These are phyloP conservation scores for Listrodromus nycthemerus DNA, from an alignment of 2,888 invertebrate species.

Conservation along the genomic window DNA sequence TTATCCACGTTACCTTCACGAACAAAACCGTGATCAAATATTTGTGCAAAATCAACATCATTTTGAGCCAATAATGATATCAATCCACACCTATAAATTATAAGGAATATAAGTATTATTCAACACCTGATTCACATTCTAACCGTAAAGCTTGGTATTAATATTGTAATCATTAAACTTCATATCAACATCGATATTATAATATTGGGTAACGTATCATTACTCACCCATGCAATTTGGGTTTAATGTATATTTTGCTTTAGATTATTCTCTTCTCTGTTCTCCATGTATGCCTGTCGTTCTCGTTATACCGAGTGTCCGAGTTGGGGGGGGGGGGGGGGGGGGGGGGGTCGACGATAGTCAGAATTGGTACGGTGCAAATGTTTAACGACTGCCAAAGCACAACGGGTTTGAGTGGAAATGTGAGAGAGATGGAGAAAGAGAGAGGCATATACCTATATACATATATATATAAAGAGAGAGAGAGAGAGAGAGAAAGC, in stretches of 20 bases:
- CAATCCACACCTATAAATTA: not conserved
- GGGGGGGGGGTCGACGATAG: slow-evolving; percentile 31
- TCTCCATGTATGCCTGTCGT: not conserved
- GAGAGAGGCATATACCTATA: not conserved
- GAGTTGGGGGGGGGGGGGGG: not conserved
- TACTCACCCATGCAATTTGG: not conserved
- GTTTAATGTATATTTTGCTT: not conserved
- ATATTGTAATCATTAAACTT: slow-evolving; percentile 1
- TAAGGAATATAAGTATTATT: not conserved
- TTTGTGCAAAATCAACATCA: not conserved
- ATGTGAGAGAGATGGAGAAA: slow-evolving; percentile 12
- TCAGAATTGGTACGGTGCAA: slow-evolving; percentile 39
- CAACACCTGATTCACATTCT: not conserved
- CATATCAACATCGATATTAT: not conserved
- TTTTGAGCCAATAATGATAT: not conserved
- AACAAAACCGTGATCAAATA: not conserved
- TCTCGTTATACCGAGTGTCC: not conserved
- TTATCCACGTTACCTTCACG: not conserved
- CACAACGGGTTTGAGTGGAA: slow-evolving; percentile 32
- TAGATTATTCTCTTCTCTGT: not conserved
- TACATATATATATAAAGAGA: not conserved
- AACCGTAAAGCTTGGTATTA: not conserved
- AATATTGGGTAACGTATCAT: not conserved
- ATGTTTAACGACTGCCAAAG: slow-evolving; percentile 48
- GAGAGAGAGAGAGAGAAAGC: slow-evolving; percentile 11